Evolutionary conservation across 1,140 invertebrate genomes (phyloP), one percentile per base, ranked within the genome.

Genomic region (Holcopasites calliopsidis): DNA sequence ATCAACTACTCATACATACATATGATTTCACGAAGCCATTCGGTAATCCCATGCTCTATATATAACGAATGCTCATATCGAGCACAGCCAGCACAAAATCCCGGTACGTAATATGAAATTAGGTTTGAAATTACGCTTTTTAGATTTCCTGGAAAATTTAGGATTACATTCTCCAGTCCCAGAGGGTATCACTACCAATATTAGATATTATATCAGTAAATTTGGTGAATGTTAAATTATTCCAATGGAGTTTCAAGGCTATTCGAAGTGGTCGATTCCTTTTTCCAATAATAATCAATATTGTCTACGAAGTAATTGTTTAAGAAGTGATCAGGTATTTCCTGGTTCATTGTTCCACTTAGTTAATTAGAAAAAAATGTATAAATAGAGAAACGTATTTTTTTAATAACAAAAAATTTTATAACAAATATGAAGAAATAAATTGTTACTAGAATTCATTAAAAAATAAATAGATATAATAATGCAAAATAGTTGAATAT

Each of bases 91-190:
- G 33, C 40, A 11, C 28, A 44, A 74, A 66, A 57, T 68, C 64
- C 62, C 52, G 42, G 10, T 21, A 44, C 21, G 72, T 57, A 74
- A 74, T 74, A 74, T 68, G 23, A 38, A 40, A 42, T 68, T 66
- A 57, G 38, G 31, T 66, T 66, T 74, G 47, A 54, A 68, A 74
- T 74, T 68, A 54, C 60, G 60, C 49, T 65, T 65, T 65, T 65
- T 64, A 47, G 60, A 73, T 64, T 73, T 31, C 28, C 42, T 71
- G 42, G 35, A 11, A 44, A 76, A 76, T 76, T 76, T 71, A 52
- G 47, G 66, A 71, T 76, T 50, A 76, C 66, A 70, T 71, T 40
- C 28, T 18, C 28, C 35, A 21, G 38, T 35, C 26, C 28, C 28
- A n/a, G 1, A 50, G 13, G 64, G 26, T 75, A 69, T 69, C 55